Conservation (phyloP, 2,113 vertebrate species). For the Micronycteris hirsuta region DNA sequence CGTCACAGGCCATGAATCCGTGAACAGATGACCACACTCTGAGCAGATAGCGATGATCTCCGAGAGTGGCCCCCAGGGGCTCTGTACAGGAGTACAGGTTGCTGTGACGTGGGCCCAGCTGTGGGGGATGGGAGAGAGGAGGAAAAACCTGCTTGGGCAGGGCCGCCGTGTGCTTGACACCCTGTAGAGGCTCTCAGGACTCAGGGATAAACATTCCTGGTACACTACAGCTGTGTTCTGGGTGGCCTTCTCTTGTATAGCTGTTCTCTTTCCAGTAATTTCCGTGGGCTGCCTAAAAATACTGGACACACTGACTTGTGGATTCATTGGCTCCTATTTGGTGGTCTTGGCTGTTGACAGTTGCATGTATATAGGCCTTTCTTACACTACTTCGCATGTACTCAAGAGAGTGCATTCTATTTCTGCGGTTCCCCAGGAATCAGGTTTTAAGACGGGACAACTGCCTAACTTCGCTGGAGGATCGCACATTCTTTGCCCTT, state of each 20-base stretch:
- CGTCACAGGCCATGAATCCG: neutral
- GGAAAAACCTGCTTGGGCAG: neutral
- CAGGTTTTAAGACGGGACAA: neutral
- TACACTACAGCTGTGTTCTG: slow-evolving; percentile 80
- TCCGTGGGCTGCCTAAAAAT: slow-evolving; percentile 91
- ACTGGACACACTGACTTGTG: slow-evolving; percentile 91
- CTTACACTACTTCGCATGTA: slow-evolving; percentile 90
- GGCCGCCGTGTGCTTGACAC: neutral
- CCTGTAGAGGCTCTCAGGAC: neutral
- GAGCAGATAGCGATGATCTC: neutral
- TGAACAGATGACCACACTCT: neutral
- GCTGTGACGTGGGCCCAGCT: neutral
- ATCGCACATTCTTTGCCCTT: neutral
- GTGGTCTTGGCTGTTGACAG: slow-evolving; percentile 87
- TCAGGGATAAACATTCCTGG: neutral
- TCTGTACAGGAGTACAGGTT: neutral
- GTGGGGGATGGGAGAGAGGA: neutral
- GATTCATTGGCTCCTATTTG: slow-evolving; percentile 86
- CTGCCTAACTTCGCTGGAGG: neutral
- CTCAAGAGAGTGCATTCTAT: slow-evolving; percentile 85
- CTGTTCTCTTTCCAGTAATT: slow-evolving; percentile 83
- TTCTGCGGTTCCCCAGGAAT: neutral
- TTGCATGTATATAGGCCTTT: slow-evolving; percentile 92
- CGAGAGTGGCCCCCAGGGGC: neutral
- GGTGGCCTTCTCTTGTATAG: slow-evolving; percentile 88